These are phyloP conservation scores for Pemphredon lugubris DNA, from an alignment of 2,888 invertebrate species.

Conservation along the genomic window DNA sequence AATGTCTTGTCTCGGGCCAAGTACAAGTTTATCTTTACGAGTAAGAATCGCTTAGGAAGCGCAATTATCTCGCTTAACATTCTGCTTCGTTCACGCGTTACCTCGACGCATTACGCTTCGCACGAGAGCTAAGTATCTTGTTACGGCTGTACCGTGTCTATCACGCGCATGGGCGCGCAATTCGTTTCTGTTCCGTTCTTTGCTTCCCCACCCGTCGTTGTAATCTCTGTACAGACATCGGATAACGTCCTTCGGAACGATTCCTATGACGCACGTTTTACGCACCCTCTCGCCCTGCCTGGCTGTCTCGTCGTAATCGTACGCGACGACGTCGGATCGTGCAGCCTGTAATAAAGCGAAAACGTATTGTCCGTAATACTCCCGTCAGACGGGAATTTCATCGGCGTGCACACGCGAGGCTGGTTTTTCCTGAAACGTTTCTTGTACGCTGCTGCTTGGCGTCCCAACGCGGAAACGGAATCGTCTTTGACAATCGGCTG, in stretches of 20 bases:
- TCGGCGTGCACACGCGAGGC: background rate
- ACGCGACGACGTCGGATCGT: constrained; percentile 20
- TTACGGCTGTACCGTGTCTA: constrained; percentile 26
- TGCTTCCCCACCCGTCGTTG: background rate
- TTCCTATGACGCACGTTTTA: constrained; percentile 22
- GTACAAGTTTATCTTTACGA: constrained; percentile 25
- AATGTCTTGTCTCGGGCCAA: background rate
- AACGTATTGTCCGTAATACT: background rate
- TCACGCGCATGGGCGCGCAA: background rate
- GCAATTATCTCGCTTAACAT: constrained; percentile 40
- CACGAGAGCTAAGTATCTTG: constrained; percentile 27
- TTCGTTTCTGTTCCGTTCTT: background rate
- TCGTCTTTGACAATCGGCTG: background rate
- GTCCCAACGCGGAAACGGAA: background rate
- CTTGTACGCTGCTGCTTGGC: background rate
- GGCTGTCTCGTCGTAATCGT: constrained; percentile 21
- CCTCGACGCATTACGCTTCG: constrained; percentile 6
- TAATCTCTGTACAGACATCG: constrained; percentile 38
- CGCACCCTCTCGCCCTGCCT: constrained; percentile 9
- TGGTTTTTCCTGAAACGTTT: background rate
- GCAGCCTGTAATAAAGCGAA: constrained; percentile 12
- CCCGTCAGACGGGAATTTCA: background rate
- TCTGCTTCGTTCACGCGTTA: constrained; percentile 9
- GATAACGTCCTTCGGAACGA: constrained; percentile 12
- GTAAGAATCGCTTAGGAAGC: constrained; percentile 28